Base-by-base conservation (phyloP, 1,140 invertebrate genomes). In the Ooceraea biroi region DNA sequence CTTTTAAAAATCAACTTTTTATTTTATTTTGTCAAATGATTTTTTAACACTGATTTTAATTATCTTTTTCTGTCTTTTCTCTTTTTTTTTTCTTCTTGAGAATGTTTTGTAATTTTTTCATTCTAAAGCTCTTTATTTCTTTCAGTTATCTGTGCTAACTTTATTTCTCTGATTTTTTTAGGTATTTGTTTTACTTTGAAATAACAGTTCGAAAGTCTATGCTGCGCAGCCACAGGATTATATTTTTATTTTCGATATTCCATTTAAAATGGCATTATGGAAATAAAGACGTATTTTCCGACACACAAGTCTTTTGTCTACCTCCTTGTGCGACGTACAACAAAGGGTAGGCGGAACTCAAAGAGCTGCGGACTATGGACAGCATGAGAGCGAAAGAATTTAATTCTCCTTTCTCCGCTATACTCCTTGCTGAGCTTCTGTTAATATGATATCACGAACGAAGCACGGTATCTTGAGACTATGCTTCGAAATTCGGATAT, bases 331-430 rank as follows among this genome's bases (percentile, higher is more conserved):
- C 17, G 30, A 36, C 11, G 60, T 25, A 25, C 14, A 65, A 66
- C 74, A 68, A 66, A 68, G 30, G n/a, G 65, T 63, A 65, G 30
- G 12, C 44, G 58, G 12, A 66, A 55, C 30, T 74, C 61, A 66
- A 77, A 77, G 61, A 66, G 22, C 46, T 50, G 25, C 61, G 61
- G 73, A 77, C 25, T 8, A 76, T 52, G 60, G 14, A 44, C 30
- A 77, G 10, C 27, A 77, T 41, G 19, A 74, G 41, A 74, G 12
- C 27, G 72, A 77, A 66, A 77, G 61, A 77, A 77, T 77, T 77
- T 77, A 77, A 77, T 77, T 14, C 61, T 68, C 30, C 14, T 30
- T 77, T n/a, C 44, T 48, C 7, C 12, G 73, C 17, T 52, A 22
- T 41, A 12, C 19, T 66, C 7, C 19, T 65, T 50, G 48, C 5